Conservation (phyloP, 2,888 invertebrate genomes). For the Callyntrura sp. region DNA sequence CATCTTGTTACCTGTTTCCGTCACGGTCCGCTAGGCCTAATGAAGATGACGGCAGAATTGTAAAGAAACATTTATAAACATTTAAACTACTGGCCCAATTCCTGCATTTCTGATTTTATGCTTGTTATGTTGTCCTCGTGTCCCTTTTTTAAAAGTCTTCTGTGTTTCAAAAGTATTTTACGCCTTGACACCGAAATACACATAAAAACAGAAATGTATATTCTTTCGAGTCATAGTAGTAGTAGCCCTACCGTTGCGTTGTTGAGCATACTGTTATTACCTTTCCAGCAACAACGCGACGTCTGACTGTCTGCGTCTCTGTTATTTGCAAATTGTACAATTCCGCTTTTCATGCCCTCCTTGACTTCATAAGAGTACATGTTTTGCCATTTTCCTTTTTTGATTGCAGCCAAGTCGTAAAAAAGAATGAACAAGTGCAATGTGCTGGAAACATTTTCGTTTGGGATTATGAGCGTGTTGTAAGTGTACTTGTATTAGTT, state of each 20-base stretch:
- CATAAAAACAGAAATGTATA: too few relatives aligned
- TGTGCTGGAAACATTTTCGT: not conserved
- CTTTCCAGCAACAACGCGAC: too few relatives aligned
- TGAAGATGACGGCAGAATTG: not conserved
- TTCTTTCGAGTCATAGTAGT: too few relatives aligned
- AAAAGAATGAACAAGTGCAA: not conserved
- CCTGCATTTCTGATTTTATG: not conserved
- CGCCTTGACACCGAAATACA: not conserved
- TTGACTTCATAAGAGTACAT: too few relatives aligned
- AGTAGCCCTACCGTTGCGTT: too few relatives aligned
- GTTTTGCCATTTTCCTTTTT: too few relatives aligned
- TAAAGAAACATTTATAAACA: not conserved
- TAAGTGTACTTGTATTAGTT: too few relatives aligned
- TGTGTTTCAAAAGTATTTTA: not conserved
- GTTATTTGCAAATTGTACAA: too few relatives aligned
- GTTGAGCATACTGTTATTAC: too few relatives aligned
- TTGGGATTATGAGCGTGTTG: not conserved
- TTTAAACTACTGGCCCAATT: slow-evolving; percentile 29
- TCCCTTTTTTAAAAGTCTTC: not conserved
- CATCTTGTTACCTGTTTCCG: not conserved
- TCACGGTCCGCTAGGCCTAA: not conserved
- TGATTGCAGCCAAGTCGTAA: too few relatives aligned
- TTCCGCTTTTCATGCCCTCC: too few relatives aligned
- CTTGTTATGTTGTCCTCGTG: not conserved
- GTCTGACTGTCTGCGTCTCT: too few relatives aligned